phyloP scores from a whole-genome alignment of 2,888 invertebrate species.

The Belgica antarctica region DNA sequence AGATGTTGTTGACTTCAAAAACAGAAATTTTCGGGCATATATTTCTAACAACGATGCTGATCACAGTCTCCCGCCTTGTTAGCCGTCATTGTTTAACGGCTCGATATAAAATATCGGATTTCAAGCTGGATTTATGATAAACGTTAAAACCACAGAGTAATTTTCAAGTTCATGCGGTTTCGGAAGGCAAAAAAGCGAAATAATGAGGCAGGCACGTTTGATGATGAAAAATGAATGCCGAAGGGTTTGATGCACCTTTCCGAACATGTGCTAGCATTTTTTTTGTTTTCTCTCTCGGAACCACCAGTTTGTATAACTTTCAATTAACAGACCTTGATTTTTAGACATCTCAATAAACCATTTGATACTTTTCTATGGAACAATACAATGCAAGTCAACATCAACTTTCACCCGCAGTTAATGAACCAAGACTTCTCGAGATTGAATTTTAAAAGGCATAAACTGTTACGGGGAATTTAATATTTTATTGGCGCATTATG shows the following conservation, averaged over 20 bases:
- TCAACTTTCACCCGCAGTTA: constrained; percentile 17
- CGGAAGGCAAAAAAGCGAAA: background rate
- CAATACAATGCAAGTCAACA: background rate
- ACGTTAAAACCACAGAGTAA: constrained; percentile 12
- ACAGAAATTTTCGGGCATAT: background rate
- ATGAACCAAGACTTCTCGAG: background rate
- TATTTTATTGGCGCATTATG: background rate
- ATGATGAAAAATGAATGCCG: background rate
- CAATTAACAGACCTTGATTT: background rate
- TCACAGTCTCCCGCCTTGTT: constrained; percentile 11
- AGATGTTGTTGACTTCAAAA: background rate
- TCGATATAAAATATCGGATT: constrained; percentile 13
- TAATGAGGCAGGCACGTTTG: background rate
- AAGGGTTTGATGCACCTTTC: constrained; percentile 26
- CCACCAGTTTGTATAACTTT: constrained; percentile 3
- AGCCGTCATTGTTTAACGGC: constrained; percentile 5
- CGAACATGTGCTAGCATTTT: constrained; percentile 1
- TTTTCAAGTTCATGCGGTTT: constrained; percentile 22
- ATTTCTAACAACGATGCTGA: background rate
- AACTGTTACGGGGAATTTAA: constrained; percentile 1
- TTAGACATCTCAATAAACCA: constrained; percentile 11
- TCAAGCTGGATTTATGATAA: constrained; percentile 9
- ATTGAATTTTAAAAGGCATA: background rate
- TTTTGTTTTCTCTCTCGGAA: background rate
- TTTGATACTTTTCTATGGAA: constrained; percentile 4